Conservation (phyloP, 2,797 vertebrate species). For the Psittacula echo region DNA sequence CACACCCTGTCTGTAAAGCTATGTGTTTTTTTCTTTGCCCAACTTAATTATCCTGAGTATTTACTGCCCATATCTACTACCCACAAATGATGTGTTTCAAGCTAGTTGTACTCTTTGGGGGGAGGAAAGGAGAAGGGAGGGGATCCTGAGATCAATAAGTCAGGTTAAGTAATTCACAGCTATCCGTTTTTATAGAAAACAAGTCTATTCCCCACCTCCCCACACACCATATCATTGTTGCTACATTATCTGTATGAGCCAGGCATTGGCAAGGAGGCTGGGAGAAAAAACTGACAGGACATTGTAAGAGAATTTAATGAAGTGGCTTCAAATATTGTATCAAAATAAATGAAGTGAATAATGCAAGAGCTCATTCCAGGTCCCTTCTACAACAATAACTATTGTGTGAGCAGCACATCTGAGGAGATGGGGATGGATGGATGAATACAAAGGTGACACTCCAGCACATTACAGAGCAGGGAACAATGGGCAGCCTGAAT, state of each 20-base stretch:
- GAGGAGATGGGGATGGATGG: neutral
- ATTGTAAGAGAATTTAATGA: conserved; percentile 60
- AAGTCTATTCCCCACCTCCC: neutral
- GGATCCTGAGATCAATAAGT: neutral
- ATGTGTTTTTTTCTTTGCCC: neutral
- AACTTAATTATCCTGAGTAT: conserved; percentile 2
- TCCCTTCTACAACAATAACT: neutral
- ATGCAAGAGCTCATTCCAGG: conserved; percentile 17
- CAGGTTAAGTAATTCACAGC: neutral
- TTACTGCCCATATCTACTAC: neutral
- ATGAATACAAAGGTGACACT: neutral
- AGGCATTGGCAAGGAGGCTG: neutral
- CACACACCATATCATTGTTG: neutral
- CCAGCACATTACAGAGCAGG: neutral
- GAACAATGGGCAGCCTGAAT: neutral
- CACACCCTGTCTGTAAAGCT: neutral
- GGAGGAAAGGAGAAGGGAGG: neutral
- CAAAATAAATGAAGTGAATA: conserved; percentile 70
- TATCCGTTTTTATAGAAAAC: neutral
- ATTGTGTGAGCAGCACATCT: neutral
- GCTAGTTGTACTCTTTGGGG: neutral
- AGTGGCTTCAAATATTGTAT: conserved; percentile 63
- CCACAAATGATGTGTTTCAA: conserved; percentile 1
- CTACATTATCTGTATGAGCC: conserved; percentile 62
- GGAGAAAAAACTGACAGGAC: neutral